Evolutionary conservation across 2,797 vertebrate genomes (phyloP).

Genomic region (Helarctos malayanus): DNA sequence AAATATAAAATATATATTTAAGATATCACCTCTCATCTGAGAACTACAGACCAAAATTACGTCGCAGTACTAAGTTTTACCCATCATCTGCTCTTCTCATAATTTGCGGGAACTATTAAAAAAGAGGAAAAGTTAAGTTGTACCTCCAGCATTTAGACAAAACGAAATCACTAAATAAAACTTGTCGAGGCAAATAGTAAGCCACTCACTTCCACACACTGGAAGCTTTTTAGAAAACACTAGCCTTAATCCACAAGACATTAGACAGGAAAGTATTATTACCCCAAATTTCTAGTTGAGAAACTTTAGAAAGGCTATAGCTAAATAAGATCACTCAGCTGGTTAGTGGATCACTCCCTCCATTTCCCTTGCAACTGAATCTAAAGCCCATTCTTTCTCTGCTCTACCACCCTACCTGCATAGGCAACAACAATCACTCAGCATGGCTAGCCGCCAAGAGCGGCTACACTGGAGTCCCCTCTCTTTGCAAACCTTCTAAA

Average conservation of each 20-base stretch:
- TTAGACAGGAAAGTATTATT: not conserved
- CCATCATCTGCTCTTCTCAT: not conserved
- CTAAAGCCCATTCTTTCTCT: not conserved
- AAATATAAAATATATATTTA: not conserved
- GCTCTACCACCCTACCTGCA: not conserved
- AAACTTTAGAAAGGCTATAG: not conserved
- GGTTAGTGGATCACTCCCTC: not conserved
- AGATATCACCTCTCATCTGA: not conserved
- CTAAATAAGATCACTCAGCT: not conserved
- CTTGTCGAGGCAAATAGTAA: not conserved
- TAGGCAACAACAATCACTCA: not conserved
- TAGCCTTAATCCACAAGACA: not conserved
- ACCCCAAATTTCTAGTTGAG: not conserved
- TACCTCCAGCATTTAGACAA: not conserved
- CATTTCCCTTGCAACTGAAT: not conserved
- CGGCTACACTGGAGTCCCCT: not conserved
- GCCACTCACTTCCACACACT: not conserved
- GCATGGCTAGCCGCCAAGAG: not conserved
- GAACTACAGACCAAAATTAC: not conserved
- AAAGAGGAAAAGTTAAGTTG: not conserved
- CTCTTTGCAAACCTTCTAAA: not conserved
- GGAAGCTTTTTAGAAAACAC: not conserved
- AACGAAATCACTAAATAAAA: not conserved
- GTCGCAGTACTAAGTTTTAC: not conserved
- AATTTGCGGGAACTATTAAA: not conserved